Conservation (phyloP, 2,797 vertebrate species). For the Alectoris magna region DNA sequence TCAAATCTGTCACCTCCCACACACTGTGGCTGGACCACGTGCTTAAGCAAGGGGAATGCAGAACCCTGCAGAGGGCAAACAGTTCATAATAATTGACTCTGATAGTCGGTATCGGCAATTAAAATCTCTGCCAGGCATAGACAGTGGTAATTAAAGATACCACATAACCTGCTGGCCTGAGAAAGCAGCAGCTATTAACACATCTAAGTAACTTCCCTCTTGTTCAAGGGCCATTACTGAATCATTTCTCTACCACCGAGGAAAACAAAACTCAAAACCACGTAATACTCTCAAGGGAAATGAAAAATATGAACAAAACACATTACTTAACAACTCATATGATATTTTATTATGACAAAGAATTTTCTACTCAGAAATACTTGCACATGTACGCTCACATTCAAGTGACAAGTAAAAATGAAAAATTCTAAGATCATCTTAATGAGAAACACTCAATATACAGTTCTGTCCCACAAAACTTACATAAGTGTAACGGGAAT, state of each 20-base stretch:
- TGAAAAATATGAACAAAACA: background rate
- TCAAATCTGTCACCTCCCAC: background rate
- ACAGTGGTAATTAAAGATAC: background rate
- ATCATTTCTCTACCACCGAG: background rate
- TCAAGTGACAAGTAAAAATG: background rate
- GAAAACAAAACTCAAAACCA: background rate
- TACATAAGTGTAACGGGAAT: background rate
- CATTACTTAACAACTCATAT: background rate
- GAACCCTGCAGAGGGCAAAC: background rate
- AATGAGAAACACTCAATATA: background rate
- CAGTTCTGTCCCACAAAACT: background rate
- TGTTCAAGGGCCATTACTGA: background rate
- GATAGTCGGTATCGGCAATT: background rate
- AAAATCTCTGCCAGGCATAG: slow-evolving; percentile 4
- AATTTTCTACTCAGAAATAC: background rate
- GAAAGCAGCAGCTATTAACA: background rate
- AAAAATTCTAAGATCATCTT: background rate
- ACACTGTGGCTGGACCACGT: accelerated
- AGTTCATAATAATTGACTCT: background rate
- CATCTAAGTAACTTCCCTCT: background rate
- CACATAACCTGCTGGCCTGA: background rate
- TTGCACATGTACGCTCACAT: accelerated
- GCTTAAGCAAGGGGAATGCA: background rate
- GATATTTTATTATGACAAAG: background rate
- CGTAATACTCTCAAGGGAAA: background rate